These are phyloP conservation scores for Pristionchus fissidentatus DNA, from an alignment of 2,888 invertebrate species.

Conservation along the genomic window DNA sequence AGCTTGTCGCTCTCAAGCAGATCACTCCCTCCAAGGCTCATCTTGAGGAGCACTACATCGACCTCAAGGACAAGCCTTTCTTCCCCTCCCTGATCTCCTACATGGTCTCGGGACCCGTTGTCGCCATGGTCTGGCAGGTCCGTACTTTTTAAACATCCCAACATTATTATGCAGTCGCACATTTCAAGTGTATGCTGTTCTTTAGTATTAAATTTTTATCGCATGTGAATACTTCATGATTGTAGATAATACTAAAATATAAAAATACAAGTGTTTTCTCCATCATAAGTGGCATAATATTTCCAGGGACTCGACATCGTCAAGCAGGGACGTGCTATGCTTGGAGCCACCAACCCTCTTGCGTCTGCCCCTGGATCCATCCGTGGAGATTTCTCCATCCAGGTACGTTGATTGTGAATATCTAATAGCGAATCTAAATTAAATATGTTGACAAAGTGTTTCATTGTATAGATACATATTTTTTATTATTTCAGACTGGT, in stretches of 20 bases:
- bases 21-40: constrained; percentile 77
- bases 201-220: too few relatives aligned
- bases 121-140: constrained; percentile 83
- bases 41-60: constrained; percentile 88
- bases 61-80: constrained; percentile 90
- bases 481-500: constrained; percentile 63
- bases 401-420: not conserved
- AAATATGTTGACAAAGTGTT: not conserved
- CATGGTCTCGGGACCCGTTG: constrained; percentile 88
- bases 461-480: not conserved
- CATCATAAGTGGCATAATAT: too few relatives aligned
- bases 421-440: not conserved
- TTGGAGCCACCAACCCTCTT: constrained; percentile 97
- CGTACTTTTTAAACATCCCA: not conserved
- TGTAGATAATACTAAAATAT: too few relatives aligned
- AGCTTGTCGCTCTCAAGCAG: constrained; percentile 94
- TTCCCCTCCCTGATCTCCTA: constrained; percentile 93
- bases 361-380: constrained; percentile 96
- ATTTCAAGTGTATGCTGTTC: not conserved
- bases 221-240: too few relatives aligned
- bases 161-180: not conserved
- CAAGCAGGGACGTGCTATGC: constrained; percentile 93
- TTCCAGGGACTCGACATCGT: constrained; percentile 82
- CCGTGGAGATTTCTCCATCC: constrained; percentile 93
- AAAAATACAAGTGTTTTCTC: too few relatives aligned